A percentile compares a stretch with the other conserved stretches of the same genome.
These are phyloP conservation scores for Mamestra brassicae DNA, from an alignment of 2,888 invertebrate species.

Conservation along the genomic window DNA sequence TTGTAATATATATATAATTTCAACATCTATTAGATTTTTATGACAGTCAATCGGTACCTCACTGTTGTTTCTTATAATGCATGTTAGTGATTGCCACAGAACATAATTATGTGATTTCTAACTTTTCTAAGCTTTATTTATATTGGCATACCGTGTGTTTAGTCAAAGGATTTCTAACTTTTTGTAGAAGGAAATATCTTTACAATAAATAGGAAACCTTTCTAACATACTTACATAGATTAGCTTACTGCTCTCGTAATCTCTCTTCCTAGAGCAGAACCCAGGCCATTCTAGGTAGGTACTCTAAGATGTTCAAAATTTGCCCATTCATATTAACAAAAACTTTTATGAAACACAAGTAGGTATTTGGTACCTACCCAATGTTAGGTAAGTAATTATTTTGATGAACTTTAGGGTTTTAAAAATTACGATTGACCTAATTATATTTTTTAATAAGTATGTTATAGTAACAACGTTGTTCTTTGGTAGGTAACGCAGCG, in stretches of 20 bases:
- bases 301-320: too few species aligned
- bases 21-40: conserved; percentile 40
- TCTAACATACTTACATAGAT: neutral
- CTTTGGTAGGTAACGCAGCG: too few species aligned
- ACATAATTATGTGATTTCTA: neutral
- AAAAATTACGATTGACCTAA: too few species aligned
- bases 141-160: neutral
- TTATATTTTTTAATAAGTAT: too few species aligned
- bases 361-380: too few species aligned
- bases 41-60: conserved; percentile 10
- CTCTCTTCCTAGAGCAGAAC: neutral
- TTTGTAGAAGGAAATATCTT: neutral
- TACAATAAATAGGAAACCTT: neutral
- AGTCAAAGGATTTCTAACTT: neutral
- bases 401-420: too few species aligned
- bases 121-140: conserved; percentile 2
- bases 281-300: too few species aligned
- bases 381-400: too few species aligned
- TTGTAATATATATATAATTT: conserved; percentile 23
- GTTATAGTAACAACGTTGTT: too few species aligned
- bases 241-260: neutral
- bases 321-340: too few species aligned
- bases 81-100: neutral
- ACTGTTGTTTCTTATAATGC: conserved; percentile 33
- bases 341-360: too few species aligned